Evolutionary conservation across 2,113 vertebrate genomes (phyloP).

Genomic region (Hyperoodon ampullatus): DNA sequence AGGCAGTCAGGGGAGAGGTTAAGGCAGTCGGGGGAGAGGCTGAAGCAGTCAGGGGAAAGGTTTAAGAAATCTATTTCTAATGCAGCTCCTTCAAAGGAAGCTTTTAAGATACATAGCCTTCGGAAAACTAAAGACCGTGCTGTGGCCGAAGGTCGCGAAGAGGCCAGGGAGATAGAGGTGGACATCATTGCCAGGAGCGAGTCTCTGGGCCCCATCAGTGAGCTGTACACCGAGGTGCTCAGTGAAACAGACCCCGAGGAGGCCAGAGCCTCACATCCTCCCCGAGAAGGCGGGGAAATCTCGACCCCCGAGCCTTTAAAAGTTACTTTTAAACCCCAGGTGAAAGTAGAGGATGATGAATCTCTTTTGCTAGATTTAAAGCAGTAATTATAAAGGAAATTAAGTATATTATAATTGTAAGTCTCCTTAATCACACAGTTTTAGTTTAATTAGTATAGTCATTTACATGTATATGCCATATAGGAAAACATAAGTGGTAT

Average conservation of each 20-base stretch:
- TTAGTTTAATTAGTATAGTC: background rate
- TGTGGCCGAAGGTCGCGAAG: slow-evolving; percentile 90
- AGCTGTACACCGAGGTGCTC: slow-evolving; percentile 89
- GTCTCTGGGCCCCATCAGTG: slow-evolving; percentile 87
- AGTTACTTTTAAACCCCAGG: slow-evolving; percentile 84
- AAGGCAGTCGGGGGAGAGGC: slow-evolving; percentile 90
- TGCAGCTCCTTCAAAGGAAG: slow-evolving; percentile 92
- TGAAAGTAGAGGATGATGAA: slow-evolving; percentile 85
- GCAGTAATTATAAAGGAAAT: slow-evolving; percentile 86
- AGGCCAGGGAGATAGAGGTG: slow-evolving; percentile 82
- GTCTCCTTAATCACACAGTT: background rate
- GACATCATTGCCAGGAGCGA: slow-evolving; percentile 77
- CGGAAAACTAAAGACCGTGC: slow-evolving; percentile 90
- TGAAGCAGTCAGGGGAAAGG: slow-evolving; percentile 92
- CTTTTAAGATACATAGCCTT: slow-evolving; percentile 91
- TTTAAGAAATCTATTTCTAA: slow-evolving; percentile 95
- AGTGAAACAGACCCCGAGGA: slow-evolving; percentile 90
- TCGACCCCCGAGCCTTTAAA: slow-evolving; percentile 80
- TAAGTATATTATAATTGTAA: background rate
- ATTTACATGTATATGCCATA: background rate
- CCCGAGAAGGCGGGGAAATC: slow-evolving; percentile 76
- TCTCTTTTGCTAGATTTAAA: slow-evolving; percentile 91
- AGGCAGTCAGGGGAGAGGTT: slow-evolving; percentile 93
- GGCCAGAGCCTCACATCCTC: slow-evolving; percentile 78
- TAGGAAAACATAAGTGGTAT: background rate